Evolutionary conservation across 2,888 invertebrate species (phyloP), one percentile per base, ranked within the genome.

Genomic region (Tyria jacobaeae): DNA sequence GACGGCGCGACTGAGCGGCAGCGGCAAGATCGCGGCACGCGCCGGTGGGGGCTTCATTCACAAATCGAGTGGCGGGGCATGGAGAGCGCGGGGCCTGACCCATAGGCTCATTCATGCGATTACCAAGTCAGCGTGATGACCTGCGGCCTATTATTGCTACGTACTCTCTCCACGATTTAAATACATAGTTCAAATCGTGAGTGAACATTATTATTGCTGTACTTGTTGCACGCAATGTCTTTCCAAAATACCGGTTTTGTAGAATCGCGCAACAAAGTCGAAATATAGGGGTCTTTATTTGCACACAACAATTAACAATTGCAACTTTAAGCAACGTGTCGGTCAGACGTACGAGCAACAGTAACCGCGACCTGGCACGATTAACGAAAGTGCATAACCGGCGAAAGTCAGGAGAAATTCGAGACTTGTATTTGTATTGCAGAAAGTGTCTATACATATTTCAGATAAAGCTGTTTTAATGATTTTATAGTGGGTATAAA

Each of bases 21-120:
- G 84, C 87, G 83, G 83, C 80, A 76, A 84, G 76, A 76, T 69
- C 73, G 80, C 86, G 89, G 92, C 92, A 91, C 92, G 89, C 89
- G 90, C 92, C 90, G 89, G 88, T 84, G 89, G 90, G 89, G 88
- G 87, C 85, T 92, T 90, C 94, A 94, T 94, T 94, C 93, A 94
- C 91, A 90, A 90, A 87, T 73, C 85, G 84, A 86, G 88, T 85
- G 89, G 90, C 88, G 91, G 90, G 89, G 89, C 80, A 72, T 79
- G 70, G 75, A 64, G 79, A 68, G 82, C 76, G 89, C 77, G 87
- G 86, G 83, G 83, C 82, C 74, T 76, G 78, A 78, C 78, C 78
- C 78, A 77, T 72, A 73, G 79, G 85, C 87, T 84, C 92, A 93
- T 92, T 92, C 92, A 92, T 91, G 84, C 87, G 78, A 77, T 79